These are phyloP conservation scores for Eulithis testata DNA, from an alignment of 2,888 invertebrate genomes.

Conservation along the genomic window DNA sequence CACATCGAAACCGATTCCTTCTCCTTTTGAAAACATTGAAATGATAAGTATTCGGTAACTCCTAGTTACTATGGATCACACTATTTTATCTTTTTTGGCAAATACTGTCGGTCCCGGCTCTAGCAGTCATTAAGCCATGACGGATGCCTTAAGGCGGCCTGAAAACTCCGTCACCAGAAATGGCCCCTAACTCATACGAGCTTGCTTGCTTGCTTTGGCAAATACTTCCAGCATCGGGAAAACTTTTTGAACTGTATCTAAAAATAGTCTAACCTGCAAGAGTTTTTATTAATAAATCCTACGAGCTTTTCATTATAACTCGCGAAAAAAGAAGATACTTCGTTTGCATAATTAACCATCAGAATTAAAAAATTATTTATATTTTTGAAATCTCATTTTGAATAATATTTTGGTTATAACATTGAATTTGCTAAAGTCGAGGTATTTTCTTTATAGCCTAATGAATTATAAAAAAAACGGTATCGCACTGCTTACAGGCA, in stretches of 20 bases:
- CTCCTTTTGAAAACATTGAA: no score
- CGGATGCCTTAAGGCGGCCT: no score
- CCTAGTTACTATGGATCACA: no score
- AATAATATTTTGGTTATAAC: slow-evolving; percentile 42
- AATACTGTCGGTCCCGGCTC: no score
- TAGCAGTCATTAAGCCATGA: no score
- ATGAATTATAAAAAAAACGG: slow-evolving; percentile 61
- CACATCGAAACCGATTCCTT: no score
- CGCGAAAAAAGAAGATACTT: slow-evolving; percentile 57
- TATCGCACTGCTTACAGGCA: slow-evolving; percentile 52
- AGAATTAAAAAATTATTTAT: no score
- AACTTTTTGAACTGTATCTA: slow-evolving; percentile 29
- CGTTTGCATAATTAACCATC: slow-evolving; percentile 77
- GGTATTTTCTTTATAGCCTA: slow-evolving; percentile 59
- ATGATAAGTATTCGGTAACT: no score
- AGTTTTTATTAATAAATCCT: slow-evolving; percentile 50
- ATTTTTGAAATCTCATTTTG: slow-evolving; percentile 47
- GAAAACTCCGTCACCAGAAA: no score
- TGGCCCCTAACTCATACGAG: no score
- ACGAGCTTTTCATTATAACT: slow-evolving; percentile 50
- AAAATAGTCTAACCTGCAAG: slow-evolving; percentile 28
- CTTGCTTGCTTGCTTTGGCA: no score
- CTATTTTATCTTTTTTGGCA: no score
- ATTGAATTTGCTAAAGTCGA: slow-evolving; percentile 58
- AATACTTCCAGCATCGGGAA: neutral